phyloP scores from a whole-genome alignment of 2,113 vertebrate genomes.

The Centropus bengalensis region DNA sequence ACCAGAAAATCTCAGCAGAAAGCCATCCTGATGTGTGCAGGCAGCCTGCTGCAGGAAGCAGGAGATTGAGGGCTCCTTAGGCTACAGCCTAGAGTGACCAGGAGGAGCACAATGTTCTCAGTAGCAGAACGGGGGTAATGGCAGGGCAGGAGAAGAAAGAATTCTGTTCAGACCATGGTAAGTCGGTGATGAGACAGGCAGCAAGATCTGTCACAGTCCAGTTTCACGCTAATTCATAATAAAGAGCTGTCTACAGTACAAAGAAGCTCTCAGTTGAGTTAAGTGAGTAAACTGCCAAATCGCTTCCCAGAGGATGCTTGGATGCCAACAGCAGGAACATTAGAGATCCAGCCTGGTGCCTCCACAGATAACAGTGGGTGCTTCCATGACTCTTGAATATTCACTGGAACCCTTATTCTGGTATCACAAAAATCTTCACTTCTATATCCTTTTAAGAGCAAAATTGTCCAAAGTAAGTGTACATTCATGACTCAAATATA shows the following conservation, averaged over 20 bases:
- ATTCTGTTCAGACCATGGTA: background rate
- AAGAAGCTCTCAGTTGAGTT: background rate
- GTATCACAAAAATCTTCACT: background rate
- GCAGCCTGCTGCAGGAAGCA: background rate
- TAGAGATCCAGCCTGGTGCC: background rate
- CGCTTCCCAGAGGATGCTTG: background rate
- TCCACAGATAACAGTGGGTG: accelerated
- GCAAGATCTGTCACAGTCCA: background rate
- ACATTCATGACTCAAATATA: background rate
- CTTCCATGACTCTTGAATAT: background rate
- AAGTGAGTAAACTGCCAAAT: background rate
- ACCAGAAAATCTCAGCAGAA: background rate
- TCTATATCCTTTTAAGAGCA: background rate
- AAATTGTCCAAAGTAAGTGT: background rate
- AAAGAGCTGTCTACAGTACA: background rate
- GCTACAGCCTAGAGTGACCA: background rate
- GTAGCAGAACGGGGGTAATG: background rate
- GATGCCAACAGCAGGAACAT: background rate
- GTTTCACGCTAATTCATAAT: background rate
- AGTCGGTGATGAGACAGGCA: background rate
- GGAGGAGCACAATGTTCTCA: background rate
- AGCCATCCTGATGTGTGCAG: background rate
- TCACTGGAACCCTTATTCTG: background rate
- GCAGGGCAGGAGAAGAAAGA: background rate
- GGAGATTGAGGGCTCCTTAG: background rate